Evolutionary conservation across 1,140 invertebrate species (phyloP).

Genomic region (Venustaconcha ellipsiformis): DNA sequence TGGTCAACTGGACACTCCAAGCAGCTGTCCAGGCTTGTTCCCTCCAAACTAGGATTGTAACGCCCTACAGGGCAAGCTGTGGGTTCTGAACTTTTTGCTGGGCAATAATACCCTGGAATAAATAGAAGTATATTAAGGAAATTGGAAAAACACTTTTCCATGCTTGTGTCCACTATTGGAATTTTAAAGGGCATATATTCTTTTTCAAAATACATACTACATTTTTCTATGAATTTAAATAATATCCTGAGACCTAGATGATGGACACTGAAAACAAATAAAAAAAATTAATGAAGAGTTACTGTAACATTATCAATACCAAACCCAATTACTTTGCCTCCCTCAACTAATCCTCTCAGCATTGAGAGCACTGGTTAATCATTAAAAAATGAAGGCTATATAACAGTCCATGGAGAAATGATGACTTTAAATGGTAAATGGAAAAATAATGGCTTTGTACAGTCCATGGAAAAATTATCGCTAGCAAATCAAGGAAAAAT

Average conservation of each 20-base stretch:
- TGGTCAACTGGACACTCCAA: slow-evolving; percentile 52
- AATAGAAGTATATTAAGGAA: slow-evolving; percentile 36
- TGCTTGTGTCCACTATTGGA: no score
- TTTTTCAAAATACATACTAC: no score
- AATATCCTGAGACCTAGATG: no score
- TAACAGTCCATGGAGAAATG: not conserved
- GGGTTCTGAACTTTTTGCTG: slow-evolving; percentile 16
- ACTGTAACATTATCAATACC: slow-evolving; percentile 20
- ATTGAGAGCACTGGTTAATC: no score
- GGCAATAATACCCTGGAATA: slow-evolving; percentile 62
- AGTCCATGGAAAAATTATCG: no score
- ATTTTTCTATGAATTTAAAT: no score
- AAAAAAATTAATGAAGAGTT: slow-evolving; percentile 4
- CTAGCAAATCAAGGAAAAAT: no score
- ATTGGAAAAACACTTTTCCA: no score
- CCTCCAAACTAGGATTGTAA: slow-evolving; percentile 45
- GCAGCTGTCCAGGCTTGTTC: slow-evolving; percentile 48
- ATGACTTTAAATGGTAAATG: no score
- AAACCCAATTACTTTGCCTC: not conserved
- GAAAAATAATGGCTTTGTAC: no score
- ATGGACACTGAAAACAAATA: no score
- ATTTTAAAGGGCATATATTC: not conserved
- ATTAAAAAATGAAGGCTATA: no score
- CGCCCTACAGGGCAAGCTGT: slow-evolving; percentile 29
- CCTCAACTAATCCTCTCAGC: not conserved